These are phyloP conservation scores for Torymus tubicola DNA, from an alignment of 2,888 invertebrate genomes.

Conservation along the genomic window DNA sequence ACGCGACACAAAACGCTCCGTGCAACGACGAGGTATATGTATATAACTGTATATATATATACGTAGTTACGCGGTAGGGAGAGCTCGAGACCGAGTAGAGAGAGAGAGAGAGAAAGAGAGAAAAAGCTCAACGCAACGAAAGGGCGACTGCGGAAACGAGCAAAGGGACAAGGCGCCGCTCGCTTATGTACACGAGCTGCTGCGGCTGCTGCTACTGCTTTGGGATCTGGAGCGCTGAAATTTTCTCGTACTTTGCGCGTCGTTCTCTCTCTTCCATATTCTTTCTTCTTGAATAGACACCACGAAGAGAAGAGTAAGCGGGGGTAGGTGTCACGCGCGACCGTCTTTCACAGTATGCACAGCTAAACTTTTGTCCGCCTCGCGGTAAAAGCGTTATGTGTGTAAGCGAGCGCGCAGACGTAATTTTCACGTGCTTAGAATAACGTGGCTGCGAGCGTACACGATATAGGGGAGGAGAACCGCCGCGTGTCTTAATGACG, in stretches of 20 bases:
- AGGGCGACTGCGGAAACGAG: not conserved
- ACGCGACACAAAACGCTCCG: too few species aligned
- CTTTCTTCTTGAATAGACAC: slow-evolving; percentile 47
- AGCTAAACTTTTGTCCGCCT: slow-evolving; percentile 38
- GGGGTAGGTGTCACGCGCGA: not conserved
- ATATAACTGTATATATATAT: too few species aligned
- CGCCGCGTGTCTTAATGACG: slow-evolving; percentile 73
- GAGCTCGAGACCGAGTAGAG: too few species aligned
- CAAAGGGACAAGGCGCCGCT: slow-evolving; percentile 26
- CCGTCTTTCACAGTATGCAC: slow-evolving; percentile 32
- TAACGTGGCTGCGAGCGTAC: slow-evolving; percentile 9
- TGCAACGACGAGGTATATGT: too few species aligned
- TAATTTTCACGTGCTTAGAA: slow-evolving; percentile 54
- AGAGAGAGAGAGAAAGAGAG: not conserved
- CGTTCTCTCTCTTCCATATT: too few species aligned
- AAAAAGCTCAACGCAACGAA: not conserved
- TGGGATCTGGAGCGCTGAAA: slow-evolving; percentile 25
- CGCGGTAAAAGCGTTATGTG: slow-evolving; percentile 7
- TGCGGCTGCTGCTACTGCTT: too few species aligned
- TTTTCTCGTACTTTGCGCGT: too few species aligned
- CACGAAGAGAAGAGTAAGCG: not conserved
- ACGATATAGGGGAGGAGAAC: slow-evolving; percentile 62
- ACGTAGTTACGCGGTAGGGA: too few species aligned
- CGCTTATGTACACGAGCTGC: too few species aligned
- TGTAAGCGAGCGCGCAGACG: not conserved